Percentiles rank a stretch among this genome's conserved stretches.
phyloP scores from a whole-genome alignment of 2,113 vertebrate genomes.

The Onychostruthus taczanowskii region DNA sequence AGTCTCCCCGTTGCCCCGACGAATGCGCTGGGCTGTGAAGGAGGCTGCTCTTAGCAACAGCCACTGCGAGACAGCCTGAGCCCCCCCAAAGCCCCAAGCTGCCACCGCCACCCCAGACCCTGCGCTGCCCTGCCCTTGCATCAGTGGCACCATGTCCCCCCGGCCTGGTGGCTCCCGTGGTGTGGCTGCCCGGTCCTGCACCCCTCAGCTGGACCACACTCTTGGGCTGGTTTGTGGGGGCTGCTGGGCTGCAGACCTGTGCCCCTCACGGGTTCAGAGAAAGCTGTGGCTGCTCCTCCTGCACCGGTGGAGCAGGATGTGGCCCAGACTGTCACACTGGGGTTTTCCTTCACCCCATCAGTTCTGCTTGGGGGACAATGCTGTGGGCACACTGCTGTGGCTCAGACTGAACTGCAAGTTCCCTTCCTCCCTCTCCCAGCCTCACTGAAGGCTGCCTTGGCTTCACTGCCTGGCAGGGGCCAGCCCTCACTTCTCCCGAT shows the following conservation, averaged over 20 bases:
- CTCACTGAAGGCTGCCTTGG: not conserved
- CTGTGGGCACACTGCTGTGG: accelerated
- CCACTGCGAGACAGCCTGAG: not conserved
- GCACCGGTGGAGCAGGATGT: accelerated
- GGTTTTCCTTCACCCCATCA: not conserved
- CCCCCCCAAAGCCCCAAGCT: not conserved
- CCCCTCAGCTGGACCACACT: not conserved
- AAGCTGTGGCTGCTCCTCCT: not conserved
- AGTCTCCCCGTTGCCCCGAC: not conserved
- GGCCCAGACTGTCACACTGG: not conserved
- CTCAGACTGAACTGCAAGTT: not conserved
- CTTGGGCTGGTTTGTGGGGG: not conserved
- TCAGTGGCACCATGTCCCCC: not conserved
- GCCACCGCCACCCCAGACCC: not conserved
- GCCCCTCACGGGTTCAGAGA: not conserved
- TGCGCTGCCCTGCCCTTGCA: not conserved
- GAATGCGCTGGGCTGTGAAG: not conserved
- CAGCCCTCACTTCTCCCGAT: not conserved
- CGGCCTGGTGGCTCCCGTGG: accelerated
- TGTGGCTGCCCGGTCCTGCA: accelerated
- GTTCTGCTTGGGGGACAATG: not conserved
- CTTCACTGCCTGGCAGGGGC: not conserved
- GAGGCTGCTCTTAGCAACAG: not conserved
- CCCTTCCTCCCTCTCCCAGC: not conserved
- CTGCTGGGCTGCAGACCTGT: not conserved